phyloP scores from a whole-genome alignment of 2,888 invertebrate genomes.

The Clunio marinus region DNA sequence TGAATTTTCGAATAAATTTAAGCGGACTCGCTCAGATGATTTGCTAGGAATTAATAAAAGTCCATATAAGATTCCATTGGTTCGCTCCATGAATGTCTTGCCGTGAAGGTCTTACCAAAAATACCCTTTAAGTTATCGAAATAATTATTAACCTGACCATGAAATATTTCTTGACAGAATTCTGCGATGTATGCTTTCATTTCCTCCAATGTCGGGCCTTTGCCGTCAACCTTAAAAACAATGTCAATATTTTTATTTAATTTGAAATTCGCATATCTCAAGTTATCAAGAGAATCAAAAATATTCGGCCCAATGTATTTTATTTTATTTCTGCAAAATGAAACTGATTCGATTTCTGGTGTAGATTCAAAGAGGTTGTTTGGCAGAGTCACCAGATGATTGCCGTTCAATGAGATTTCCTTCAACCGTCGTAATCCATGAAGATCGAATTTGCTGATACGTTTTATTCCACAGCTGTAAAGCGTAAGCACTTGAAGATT shows the following conservation, averaged over 20 bases:
- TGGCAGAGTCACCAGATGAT: neutral
- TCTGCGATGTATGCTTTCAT: neutral
- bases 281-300: neutral
- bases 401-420: neutral
- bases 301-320: neutral
- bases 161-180: too few relatives aligned
- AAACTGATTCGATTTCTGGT: neutral
- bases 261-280: neutral
- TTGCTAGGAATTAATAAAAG: too few relatives aligned
- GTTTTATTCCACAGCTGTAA: neutral
- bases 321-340: constrained; percentile 8
- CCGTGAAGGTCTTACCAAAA: too few relatives aligned
- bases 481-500: neutral
- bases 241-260: neutral
- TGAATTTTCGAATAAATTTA: too few relatives aligned
- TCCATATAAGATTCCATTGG: too few relatives aligned
- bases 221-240: neutral
- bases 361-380: neutral
- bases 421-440: neutral
- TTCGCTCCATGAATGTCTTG: too few relatives aligned
- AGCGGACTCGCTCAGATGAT: too few relatives aligned
- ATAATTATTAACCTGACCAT: too few relatives aligned
- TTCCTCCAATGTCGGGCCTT: neutral
- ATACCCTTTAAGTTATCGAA: too few relatives aligned
- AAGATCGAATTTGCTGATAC: neutral